Percentiles rank a stretch among this genome's conserved stretches.
Conservation (phyloP, 2,113 vertebrate species). For the Sebastes schlegelii region DNA sequence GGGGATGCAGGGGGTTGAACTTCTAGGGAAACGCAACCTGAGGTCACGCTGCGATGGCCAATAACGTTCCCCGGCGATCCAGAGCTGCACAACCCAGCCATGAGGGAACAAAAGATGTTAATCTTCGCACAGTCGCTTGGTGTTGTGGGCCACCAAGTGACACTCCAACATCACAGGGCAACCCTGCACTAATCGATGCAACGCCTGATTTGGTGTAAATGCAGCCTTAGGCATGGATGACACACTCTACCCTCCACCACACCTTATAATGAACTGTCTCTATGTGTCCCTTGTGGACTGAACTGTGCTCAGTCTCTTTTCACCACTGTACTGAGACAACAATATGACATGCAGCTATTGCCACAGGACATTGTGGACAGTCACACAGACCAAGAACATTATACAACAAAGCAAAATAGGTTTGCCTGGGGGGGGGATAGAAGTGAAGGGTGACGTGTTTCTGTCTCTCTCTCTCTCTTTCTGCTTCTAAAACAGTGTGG, state of each 20-base stretch:
- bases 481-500: neutral
- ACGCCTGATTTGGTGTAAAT: neutral
- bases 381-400: slow-evolving; percentile 1
- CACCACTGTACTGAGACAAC: neutral
- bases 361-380: neutral
- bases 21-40: neutral
- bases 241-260: neutral
- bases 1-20: neutral
- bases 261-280: neutral
- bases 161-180: too few relatives aligned
- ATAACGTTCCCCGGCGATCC: too few relatives aligned
- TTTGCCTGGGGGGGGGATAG: neutral
- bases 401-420: neutral
- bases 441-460: neutral
- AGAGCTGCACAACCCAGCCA: neutral
- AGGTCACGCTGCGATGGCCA: neutral
- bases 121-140: too few relatives aligned
- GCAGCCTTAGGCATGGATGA: neutral
- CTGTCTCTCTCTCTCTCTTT: slow-evolving; percentile 1
- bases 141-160: too few relatives aligned
- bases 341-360: neutral
- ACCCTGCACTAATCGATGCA: neutral
- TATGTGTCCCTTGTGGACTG: neutral
- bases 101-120: too few relatives aligned
- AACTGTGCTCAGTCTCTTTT: neutral